These are phyloP conservation scores for Mus caroli DNA, from an alignment of 2,797 vertebrate species.

Conservation along the genomic window DNA sequence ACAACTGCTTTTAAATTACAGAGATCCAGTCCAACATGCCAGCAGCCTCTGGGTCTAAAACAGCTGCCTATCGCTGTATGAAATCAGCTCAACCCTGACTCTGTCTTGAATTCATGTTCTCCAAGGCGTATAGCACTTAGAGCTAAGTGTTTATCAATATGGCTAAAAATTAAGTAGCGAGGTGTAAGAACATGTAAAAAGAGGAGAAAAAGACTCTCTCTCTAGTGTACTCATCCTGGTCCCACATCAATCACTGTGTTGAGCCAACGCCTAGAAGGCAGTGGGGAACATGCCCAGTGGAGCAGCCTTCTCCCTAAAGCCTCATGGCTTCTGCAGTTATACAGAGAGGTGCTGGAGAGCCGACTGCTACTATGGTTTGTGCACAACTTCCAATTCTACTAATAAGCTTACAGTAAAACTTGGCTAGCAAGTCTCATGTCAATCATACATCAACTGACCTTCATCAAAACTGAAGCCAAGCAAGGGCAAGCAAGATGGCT, in stretches of 20 bases:
- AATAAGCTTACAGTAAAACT: neutral
- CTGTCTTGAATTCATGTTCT: neutral
- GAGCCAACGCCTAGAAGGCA: no score
- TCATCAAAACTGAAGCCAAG: neutral
- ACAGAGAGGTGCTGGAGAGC: neutral
- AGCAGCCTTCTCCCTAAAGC: neutral
- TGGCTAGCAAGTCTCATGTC: neutral
- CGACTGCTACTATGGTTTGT: rapidly evolving
- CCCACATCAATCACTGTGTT: no score
- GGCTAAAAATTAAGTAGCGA: neutral
- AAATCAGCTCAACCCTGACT: neutral
- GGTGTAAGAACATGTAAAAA: neutral
- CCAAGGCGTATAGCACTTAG: no score
- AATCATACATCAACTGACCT: neutral
- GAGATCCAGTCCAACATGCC: neutral
- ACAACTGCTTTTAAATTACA: neutral
- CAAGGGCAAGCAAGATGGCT: neutral
- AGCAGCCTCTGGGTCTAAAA: neutral
- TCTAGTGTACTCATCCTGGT: neutral
- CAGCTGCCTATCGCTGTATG: neutral
- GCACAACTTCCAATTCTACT: neutral
- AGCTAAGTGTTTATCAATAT: neutral
- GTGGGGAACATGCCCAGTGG: no score
- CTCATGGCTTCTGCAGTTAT: rapidly evolving
- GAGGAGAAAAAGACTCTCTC: neutral